Evolutionary conservation across 1,140 invertebrate species (phyloP).

Genomic region (Drosophila azteca): DNA sequence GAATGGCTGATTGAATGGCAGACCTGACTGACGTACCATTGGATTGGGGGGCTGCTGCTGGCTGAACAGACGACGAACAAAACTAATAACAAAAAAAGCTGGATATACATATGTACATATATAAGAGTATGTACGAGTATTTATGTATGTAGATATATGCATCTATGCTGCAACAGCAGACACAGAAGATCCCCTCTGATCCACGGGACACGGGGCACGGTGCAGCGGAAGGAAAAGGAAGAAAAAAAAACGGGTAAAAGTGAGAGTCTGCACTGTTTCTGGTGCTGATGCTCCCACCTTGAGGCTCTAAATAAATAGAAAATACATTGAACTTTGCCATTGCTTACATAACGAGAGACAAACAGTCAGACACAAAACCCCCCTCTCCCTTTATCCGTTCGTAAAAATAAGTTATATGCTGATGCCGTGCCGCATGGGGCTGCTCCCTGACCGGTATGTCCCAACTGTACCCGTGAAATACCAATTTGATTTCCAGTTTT

Average conservation of each 20-base stretch:
- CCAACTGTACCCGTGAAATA: too few species aligned
- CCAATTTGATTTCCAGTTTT: too few species aligned
- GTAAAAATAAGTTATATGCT: neutral
- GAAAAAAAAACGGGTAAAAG: conserved; percentile 16
- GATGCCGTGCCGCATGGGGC: too few species aligned
- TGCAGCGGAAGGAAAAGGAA: conserved; percentile 18
- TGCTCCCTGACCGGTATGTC: too few species aligned
- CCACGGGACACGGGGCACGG: neutral
- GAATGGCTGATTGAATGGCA: conserved; percentile 32
- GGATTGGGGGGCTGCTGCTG: conserved; percentile 32
- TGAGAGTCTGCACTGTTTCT: conserved; percentile 55
- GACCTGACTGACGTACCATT: conserved; percentile 37
- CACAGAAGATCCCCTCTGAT: conserved; percentile 1
- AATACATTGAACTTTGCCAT: conserved; percentile 62
- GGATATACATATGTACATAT: conserved; percentile 26
- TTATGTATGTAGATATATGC: neutral
- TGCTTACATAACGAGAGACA: conserved; percentile 59
- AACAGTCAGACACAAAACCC: too few species aligned
- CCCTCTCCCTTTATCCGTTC: neutral
- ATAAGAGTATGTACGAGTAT: conserved; percentile 6
- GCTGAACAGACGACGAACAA: conserved; percentile 11
- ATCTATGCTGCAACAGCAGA: conserved; percentile 16
- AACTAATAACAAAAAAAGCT: conserved; percentile 9
- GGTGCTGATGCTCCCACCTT: conserved; percentile 17
- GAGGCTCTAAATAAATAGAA: conserved; percentile 62